Evolutionary conservation across 1,140 invertebrate genomes (phyloP).

Genomic region (Melipona quadrifasciata): DNA sequence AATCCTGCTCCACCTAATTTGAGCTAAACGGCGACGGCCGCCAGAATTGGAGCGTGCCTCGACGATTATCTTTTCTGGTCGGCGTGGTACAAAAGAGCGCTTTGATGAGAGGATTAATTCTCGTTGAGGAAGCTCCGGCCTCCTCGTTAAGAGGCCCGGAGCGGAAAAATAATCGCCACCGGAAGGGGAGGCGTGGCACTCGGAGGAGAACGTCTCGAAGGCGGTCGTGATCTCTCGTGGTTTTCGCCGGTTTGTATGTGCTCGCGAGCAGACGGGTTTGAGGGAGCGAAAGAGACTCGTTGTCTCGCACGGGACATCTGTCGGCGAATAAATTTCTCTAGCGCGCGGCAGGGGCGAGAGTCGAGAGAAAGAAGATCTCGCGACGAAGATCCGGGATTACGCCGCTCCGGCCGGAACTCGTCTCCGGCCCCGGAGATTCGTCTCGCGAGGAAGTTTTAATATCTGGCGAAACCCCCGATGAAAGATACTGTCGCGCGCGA

Average conservation of each 20-base stretch:
- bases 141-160: constrained; percentile 27
- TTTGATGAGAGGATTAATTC: constrained; percentile 48
- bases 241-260: background rate
- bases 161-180: constrained; percentile 41
- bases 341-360: background rate
- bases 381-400: constrained; percentile 22
- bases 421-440: constrained; percentile 20
- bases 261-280: too few species aligned
- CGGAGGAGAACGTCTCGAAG: background rate
- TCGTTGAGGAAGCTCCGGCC: constrained; percentile 1
- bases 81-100: constrained; percentile 26
- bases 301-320: constrained; percentile 19
- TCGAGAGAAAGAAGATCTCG: constrained; percentile 6
- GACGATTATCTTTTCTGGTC: background rate
- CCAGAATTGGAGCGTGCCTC: constrained; percentile 21
- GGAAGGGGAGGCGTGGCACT: constrained; percentile 32
- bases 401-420: background rate
- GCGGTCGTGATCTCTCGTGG: background rate
- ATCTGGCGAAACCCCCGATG: constrained; percentile 16
- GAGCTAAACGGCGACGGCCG: background rate
- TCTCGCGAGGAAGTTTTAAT: constrained; percentile 42
- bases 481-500: background rate
- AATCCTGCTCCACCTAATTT: background rate
- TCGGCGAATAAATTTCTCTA: constrained; percentile 15
- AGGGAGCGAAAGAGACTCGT: background rate